Percentiles rank a stretch among this genome's conserved stretches.
phyloP scores from a whole-genome alignment of 2,888 invertebrate species.

The Drosophila neutralis region DNA sequence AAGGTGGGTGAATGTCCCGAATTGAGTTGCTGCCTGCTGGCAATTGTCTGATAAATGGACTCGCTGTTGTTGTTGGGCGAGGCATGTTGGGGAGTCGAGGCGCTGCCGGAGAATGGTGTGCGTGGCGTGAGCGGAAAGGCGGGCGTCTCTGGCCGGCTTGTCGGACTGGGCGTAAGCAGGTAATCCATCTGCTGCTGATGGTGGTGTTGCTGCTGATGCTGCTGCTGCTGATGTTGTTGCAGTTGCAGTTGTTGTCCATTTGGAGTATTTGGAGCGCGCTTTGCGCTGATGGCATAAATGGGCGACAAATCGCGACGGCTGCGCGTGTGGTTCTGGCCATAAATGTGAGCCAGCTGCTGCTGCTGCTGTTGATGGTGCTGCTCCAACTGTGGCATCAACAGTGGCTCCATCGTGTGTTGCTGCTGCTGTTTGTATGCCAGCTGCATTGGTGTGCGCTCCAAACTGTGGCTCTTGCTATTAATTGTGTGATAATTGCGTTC shows the following conservation, averaged over 20 bases:
- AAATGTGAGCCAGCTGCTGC: conserved; percentile 58
- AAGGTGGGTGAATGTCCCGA: conserved; percentile 79
- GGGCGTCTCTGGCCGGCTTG: conserved; percentile 92
- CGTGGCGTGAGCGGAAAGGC: conserved; percentile 96
- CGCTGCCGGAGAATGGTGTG: conserved; percentile 88
- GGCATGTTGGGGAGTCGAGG: conserved; percentile 27
- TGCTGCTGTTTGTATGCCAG: conserved; percentile 58
- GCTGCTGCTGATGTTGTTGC: conserved; percentile 28
- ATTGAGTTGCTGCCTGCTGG: conserved; percentile 82
- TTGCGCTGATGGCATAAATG: conserved; percentile 82
- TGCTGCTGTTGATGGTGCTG: conserved; percentile 26
- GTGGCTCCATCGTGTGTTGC: not conserved
- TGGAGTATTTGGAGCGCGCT: conserved; percentile 71
- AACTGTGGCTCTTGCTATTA: conserved; percentile 59
- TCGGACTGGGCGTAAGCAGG: conserved; percentile 72
- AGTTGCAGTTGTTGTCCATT: conserved; percentile 54
- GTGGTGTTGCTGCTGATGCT: conserved; percentile 45
- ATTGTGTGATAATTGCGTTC: conserved; percentile 85
- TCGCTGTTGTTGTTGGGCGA: conserved; percentile 60
- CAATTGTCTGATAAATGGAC: conserved; percentile 74
- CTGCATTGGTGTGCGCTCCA: conserved; percentile 51
- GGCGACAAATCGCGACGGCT: conserved; percentile 76
- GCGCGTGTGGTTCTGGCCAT: conserved; percentile 74
- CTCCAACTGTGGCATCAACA: not conserved
- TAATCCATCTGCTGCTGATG: conserved; percentile 54